These are phyloP conservation scores for Phasianus colchicus DNA, from an alignment of 2,113 vertebrate species.

Conservation along the genomic window DNA sequence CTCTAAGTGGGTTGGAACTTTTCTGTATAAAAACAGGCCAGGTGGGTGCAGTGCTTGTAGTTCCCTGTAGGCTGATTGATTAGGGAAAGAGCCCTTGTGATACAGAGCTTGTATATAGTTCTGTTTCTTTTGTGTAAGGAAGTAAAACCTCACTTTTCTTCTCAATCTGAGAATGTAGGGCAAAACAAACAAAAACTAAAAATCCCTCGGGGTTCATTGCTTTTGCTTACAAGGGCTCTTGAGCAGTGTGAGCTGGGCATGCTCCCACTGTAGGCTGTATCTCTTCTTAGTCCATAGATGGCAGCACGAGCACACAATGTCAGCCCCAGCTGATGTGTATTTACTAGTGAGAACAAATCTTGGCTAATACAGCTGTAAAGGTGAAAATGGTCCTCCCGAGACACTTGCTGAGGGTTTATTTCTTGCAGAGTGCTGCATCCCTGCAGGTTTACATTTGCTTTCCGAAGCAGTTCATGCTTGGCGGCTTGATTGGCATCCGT, in stretches of 20 bases:
- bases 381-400: background rate
- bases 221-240: background rate
- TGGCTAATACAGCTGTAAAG: background rate
- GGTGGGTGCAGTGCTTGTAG: background rate
- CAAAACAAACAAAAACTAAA: background rate
- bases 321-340: background rate
- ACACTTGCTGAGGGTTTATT: background rate
- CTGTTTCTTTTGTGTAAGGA: background rate
- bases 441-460: background rate
- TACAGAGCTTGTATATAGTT: background rate
- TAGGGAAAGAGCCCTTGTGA: background rate
- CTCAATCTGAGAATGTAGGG: background rate
- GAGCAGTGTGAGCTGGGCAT: background rate
- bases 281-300: constrained; percentile 1
- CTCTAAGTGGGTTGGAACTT: background rate
- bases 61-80: background rate
- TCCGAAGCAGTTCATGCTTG: background rate
- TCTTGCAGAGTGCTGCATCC: background rate
- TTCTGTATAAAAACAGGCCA: background rate
- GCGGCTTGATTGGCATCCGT: background rate
- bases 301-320: constrained; percentile 1
- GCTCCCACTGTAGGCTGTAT: background rate
- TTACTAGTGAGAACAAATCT: background rate
- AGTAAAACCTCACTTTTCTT: background rate
- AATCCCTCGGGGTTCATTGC: background rate